Evolutionary conservation across 2,888 invertebrate species (phyloP), one percentile per base, ranked within the genome.

Genomic region (Panopea generosa): DNA sequence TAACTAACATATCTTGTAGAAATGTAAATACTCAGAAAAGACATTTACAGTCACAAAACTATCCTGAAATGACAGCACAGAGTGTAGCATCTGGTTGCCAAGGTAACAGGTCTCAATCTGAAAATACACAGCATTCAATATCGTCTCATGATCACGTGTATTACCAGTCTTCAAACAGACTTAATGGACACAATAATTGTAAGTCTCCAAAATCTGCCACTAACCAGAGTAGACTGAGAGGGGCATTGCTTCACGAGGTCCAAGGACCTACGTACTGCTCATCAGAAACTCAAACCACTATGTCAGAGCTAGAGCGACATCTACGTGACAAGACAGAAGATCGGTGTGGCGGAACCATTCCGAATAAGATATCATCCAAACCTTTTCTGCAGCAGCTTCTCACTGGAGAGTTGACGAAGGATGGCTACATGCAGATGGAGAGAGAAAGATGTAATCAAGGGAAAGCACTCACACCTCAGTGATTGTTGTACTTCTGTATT

Each of bases 361-460:
- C 3, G 47, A 47, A 47, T 47, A 47, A 4, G 47, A 11, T 14
- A 14, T 24, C 52, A 7, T 52, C 50, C 14, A 65, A 33, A 49
- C 66, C 76, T 1, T 77, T 68, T 24, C 60, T 77, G 2, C 76
- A 76, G 47, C 76, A 80, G 66, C 57, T 80, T 16, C 56, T 80
- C 26, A 80, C 80, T 3, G 80, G 80, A 11, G 80, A 80, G 55
- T 45, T 80, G 26, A 80, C 72, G 18, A 80, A 80, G 50, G 80
- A 80, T 60, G 56, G 61, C 27, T 80, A 80, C 40, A 80, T 76
- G 22, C 63, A 63, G 47, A 80, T 80, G 80, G 80, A 80, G 55
- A 20, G 45, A 14, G 57, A 67, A 11, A 40, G 79, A 22, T 75
- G 59, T 52, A 24, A 47, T 11, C 43, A 33, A 33, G 33, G 4